Base-by-base conservation (phyloP, 2,797 vertebrate species). In the Remorina albescens region DNA sequence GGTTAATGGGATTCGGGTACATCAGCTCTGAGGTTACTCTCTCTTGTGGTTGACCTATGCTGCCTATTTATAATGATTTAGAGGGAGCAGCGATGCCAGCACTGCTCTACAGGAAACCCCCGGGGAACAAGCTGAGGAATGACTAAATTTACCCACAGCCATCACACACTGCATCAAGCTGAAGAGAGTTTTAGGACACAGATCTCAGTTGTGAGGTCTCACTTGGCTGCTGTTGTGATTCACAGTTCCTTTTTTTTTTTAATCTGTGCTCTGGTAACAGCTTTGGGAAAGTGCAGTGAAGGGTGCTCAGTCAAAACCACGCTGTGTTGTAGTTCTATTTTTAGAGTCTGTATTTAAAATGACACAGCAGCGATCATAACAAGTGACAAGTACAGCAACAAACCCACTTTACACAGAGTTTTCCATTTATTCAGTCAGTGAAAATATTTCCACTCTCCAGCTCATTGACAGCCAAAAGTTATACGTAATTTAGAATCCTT, bases 341-440 rank as follows among this genome's bases (percentile, higher is more conserved):
- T 76, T 79, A 72, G 82, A 53, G 59, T 36, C 79, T 66, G 64
- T 81, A 83, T 88, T 86, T 78, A 59, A 80, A 81, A 70, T 62
- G 71, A 74, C 58, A 68, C 55, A 23, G 47, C 30, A 21, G 28
- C 1, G 7, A 55, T 68, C 26, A 83, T 58, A 65, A 51, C 36
- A 85, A 80, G 78, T 80, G 78, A 83, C 67, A 82, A 57, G 74
- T 37, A 51, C 65, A 69, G 55, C 44, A 78, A 76, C 68, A 75
- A 71, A 23, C 25, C 28, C 21, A 6, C 62, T 58, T 55, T 21
- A 36, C 34, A 57, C 44, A 25, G 57, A 68, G 60, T 60, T 69
- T 50, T 42, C 36, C 23, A 42, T 28, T 56, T 37, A 54, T 50
- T 16, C 73, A 62, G 44, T 41, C 39, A 10, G 37, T 26, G 23